Percentiles rank a stretch among this genome's conserved stretches.
Evolutionary conservation across 2,113 vertebrate species (phyloP).

Genomic region (Rallus limicola): DNA sequence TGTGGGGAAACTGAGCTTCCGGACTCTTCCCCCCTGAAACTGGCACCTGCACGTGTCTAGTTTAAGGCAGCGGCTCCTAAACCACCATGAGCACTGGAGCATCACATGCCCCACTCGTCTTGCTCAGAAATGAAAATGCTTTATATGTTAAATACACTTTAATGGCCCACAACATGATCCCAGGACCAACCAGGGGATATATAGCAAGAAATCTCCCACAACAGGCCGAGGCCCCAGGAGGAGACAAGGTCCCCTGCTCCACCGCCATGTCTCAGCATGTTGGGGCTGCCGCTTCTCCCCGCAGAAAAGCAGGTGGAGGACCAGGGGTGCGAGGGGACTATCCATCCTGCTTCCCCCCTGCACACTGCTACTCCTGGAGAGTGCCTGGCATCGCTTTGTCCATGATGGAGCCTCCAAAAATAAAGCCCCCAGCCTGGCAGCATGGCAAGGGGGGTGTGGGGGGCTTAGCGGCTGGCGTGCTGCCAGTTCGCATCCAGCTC

Average conservation of each 20-base stretch:
- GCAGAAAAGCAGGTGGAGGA: not conserved
- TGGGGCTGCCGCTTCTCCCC: not conserved
- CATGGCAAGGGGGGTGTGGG: rapidly evolving
- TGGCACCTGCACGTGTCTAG: rapidly evolving
- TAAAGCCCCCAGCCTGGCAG: not conserved
- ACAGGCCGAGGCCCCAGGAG: not conserved
- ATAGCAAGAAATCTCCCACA: not conserved
- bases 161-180: not conserved
- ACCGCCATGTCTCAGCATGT: rapidly evolving
- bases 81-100: not conserved
- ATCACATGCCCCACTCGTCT: rapidly evolving
- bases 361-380: not conserved
- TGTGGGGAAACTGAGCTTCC: not conserved
- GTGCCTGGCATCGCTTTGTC: not conserved
- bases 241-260: not conserved
- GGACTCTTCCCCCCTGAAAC: not conserved
- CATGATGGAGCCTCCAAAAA: not conserved
- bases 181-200: not conserved
- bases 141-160: not conserved
- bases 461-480: rapidly evolving
- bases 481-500: not conserved
- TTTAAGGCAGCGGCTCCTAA: rapidly evolving
- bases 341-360: not conserved
- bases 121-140: not conserved
- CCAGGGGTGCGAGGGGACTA: rapidly evolving